These are phyloP conservation scores for Tethya wilhelma DNA, from an alignment of 37 sponge, comb jelly and placozoan genomes.

Conservation along the genomic window DNA sequence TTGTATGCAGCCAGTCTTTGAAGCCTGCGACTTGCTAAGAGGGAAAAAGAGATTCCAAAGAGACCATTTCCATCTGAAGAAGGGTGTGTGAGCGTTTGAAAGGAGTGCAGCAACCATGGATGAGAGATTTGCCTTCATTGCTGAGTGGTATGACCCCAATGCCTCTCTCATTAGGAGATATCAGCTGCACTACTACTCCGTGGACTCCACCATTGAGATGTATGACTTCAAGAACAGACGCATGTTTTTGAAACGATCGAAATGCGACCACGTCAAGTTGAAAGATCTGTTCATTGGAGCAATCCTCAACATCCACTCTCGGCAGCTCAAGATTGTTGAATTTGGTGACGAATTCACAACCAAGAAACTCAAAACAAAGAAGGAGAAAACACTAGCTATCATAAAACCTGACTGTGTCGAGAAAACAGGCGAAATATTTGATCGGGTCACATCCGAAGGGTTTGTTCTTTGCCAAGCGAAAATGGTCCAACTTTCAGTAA, in stretches of 20 bases:
- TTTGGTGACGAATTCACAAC: slow-evolving; percentile 92
- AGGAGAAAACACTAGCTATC: slow-evolving; percentile 86
- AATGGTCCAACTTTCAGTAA: slow-evolving; percentile 77
- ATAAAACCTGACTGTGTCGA: slow-evolving; percentile 84
- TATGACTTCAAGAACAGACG: slow-evolving; percentile 86
- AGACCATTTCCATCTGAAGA: neutral
- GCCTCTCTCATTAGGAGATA: slow-evolving; percentile 87
- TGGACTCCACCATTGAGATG: slow-evolving; percentile 90
- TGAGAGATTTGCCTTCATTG: slow-evolving; percentile 83
- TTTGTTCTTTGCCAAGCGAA: slow-evolving; percentile 80
- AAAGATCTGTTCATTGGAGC: slow-evolving; percentile 87
- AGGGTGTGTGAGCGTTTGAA: neutral
- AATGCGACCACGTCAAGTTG: slow-evolving; percentile 56
- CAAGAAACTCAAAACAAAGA: slow-evolving; percentile 63
- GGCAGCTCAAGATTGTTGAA: slow-evolving; percentile 87
- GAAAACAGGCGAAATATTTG: slow-evolving; percentile 81
- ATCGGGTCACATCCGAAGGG: slow-evolving; percentile 44
- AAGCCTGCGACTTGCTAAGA: neutral
- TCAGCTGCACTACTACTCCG: slow-evolving; percentile 84
- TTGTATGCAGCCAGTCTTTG: neutral
- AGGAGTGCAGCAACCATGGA: slow-evolving; percentile 49
- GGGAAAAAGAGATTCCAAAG: neutral
- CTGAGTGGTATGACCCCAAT: slow-evolving; percentile 96
- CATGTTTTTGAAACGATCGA: slow-evolving; percentile 85
- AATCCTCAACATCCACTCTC: slow-evolving; percentile 86